Conservation (phyloP, 1,140 invertebrate species). For the Druon quercuslanigerum region DNA sequence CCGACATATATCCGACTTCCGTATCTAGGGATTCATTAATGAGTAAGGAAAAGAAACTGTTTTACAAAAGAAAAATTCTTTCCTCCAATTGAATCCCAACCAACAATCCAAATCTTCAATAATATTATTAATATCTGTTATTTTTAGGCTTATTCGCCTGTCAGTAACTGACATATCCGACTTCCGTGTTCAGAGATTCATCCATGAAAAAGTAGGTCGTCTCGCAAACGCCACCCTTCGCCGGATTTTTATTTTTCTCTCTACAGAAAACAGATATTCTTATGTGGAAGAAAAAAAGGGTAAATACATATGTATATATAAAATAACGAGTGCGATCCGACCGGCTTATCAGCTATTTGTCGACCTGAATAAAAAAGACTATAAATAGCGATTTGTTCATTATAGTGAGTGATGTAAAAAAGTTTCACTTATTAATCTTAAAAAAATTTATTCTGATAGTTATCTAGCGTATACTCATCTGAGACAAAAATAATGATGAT, state of each 20-base stretch:
- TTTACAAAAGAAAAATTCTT: too few relatives aligned
- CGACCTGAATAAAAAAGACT: conserved; percentile 29
- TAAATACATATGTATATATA: not conserved
- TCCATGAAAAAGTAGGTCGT: conserved; percentile 16
- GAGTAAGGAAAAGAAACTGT: not conserved
- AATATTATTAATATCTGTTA: not conserved
- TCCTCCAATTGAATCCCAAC: not conserved
- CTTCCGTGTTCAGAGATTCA: conserved; percentile 17
- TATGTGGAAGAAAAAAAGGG: not conserved
- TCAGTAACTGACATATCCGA: conserved; percentile 12
- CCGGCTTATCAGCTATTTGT: conserved; percentile 6
- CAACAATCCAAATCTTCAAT: not conserved
- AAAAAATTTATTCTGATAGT: too few relatives aligned
- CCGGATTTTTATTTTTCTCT: not conserved
- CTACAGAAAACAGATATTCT: not conserved
- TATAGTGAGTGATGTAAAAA: conserved; percentile 9
- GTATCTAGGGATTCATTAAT: conserved; percentile 8
- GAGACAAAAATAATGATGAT: conserved; percentile 23
- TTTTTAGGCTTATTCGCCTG: not conserved
- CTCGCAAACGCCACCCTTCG: not conserved
- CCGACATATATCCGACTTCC: conserved; percentile 24
- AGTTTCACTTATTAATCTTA: not conserved
- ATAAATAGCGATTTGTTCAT: conserved; percentile 24
- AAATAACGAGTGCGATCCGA: not conserved
- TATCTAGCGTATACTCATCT: not conserved